These are phyloP conservation scores for Cataglyphis altisquamis DNA, from an alignment of 2,888 invertebrate species.

Conservation along the genomic window DNA sequence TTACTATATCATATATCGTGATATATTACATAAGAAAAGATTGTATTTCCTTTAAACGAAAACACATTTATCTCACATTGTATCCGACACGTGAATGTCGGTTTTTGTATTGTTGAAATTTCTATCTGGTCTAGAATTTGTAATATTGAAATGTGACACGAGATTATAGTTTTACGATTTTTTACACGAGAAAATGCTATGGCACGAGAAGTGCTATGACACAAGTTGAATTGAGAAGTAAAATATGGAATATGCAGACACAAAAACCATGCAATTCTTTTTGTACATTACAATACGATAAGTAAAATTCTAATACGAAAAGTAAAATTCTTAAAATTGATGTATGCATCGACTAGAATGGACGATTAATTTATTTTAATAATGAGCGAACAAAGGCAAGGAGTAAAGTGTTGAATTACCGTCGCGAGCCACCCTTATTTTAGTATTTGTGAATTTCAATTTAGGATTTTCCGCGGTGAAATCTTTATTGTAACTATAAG, in stretches of 20 bases:
- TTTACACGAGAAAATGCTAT: not conserved
- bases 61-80: not conserved
- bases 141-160: slow-evolving; percentile 41
- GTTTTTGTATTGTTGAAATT: slow-evolving; percentile 55
- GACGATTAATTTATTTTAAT: slow-evolving; percentile 37
- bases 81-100: not conserved
- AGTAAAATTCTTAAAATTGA: slow-evolving; percentile 56
- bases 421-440: slow-evolving; percentile 1
- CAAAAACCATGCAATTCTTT: slow-evolving; percentile 36
- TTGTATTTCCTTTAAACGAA: not conserved
- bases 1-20: not conserved
- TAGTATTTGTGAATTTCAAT: slow-evolving; percentile 10
- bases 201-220: not conserved
- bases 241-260: slow-evolving; percentile 16
- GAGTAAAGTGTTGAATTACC: slow-evolving; percentile 50
- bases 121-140: slow-evolving; percentile 57
- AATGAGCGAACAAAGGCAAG: slow-evolving; percentile 32
- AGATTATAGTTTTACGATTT: slow-evolving; percentile 35
- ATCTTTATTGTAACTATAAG: slow-evolving; percentile 36
- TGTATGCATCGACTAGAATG: slow-evolving; percentile 8
- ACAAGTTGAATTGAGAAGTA: not conserved
- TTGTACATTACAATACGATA: slow-evolving; percentile 52
- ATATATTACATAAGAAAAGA: not conserved
- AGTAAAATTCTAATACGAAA: not conserved
- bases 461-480: not conserved